Evolutionary conservation across 2,797 vertebrate species (phyloP).

Genomic region (Schizopygopsis pylzovi): DNA sequence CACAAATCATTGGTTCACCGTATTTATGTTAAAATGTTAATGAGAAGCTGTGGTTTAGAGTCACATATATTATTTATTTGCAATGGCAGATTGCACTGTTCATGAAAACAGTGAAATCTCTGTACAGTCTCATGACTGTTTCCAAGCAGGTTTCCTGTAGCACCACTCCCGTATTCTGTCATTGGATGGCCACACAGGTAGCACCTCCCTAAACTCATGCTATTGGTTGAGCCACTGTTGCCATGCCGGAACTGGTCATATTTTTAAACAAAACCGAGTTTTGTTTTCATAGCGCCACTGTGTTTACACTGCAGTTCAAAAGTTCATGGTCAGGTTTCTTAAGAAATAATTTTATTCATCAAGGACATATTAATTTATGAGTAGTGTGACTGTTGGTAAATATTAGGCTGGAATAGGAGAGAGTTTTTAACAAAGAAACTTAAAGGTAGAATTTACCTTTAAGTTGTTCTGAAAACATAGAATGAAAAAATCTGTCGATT

Average conservation of each 20-base stretch:
- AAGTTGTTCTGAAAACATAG: background rate
- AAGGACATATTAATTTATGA: background rate
- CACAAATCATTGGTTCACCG: background rate
- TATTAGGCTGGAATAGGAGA: background rate
- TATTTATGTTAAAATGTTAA: background rate
- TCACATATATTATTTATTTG: background rate
- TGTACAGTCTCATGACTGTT: background rate
- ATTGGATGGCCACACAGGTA: background rate
- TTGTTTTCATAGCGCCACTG: background rate
- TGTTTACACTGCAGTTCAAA: background rate
- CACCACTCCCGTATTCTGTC: background rate
- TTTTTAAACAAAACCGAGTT: background rate
- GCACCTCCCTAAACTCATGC: background rate
- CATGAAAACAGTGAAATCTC: background rate
- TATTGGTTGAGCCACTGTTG: conserved; percentile 1
- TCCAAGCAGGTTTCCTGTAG: background rate
- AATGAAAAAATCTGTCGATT: background rate
- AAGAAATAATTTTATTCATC: background rate
- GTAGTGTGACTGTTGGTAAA: background rate
- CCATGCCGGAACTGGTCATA: background rate
- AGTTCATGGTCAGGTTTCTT: background rate
- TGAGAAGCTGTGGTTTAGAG: background rate
- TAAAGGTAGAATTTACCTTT: background rate
- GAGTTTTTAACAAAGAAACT: background rate
- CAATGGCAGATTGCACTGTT: background rate